Evolutionary conservation across 2,113 vertebrate genomes (phyloP), one percentile per base, ranked within the genome.

Genomic region (Leptocoma aspasia): DNA sequence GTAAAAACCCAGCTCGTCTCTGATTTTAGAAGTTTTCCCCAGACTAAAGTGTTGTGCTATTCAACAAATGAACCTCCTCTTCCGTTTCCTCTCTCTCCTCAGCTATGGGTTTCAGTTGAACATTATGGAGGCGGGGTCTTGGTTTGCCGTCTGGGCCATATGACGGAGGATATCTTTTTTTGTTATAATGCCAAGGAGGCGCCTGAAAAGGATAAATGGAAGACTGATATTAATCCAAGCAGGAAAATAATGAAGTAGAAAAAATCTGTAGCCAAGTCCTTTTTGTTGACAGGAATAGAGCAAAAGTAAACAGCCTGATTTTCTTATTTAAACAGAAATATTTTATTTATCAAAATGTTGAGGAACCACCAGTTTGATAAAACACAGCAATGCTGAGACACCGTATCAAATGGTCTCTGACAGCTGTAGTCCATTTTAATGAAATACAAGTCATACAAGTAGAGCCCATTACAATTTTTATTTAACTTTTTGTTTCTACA

Each of bases 111-210:
- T 98, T 99, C 98, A 99, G 98, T 99, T 99, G 99, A 99, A 99
- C 99, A 99, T 99, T 98, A 99, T 99, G 98, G 98, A 99, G 97
- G 99, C 99, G 97, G 99, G 99, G 95, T 99, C 99, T 98, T 99
- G 98, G 98, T 99, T 99, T 98, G 99, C 99, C 99, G 99, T 99
- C 98, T 99, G 99, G 98, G 99, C 99, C 99, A 99, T 99, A 98
- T 99, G 99, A 98, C 99, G 99, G 60, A 99, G 99, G 98, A 99
- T 99, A 98, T 99, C 99, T 99, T 99, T 99, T 99, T 99, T 99
- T 99, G 99, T 99, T 98, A 99, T 98, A 97, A 99, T 99, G 98
- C 99, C 99, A 98, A 99, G 99, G 97, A 99, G 99, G 96, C 99
- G 99, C 97, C 99, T 99, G 98, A 61, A 98, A 98, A 94, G 97